Evolutionary conservation across 2,888 invertebrate genomes (phyloP), one percentile per base, ranked within the genome.

Genomic region (Acleris sparsana): DNA sequence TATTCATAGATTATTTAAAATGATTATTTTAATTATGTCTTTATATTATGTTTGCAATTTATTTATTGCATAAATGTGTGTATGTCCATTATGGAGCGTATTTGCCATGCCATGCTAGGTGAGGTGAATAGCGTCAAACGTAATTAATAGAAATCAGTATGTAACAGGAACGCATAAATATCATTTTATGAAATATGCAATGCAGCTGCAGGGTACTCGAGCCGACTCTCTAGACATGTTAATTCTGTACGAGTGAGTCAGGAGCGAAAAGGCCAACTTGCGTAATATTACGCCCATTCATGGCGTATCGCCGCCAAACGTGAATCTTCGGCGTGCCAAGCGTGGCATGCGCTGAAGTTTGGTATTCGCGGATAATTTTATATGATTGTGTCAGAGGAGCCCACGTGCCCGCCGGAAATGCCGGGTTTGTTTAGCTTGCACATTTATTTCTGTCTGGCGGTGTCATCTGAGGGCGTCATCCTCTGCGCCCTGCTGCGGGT

Each of bases 381-480:
- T 83, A 84, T 74, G 82, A 88, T 86, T 89, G 83, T 87, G 88
- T 85, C 86, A 86, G 82, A 75, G 73, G 82, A 75, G 73, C 75
- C 77, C 80, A 85, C 82, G 82, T 85, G 85, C 76, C 79, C 84
- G 84, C 83, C 90, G 91, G 92, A 90, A 91, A 90, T 87, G 82
- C 86, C 85, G 73, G 83, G 82, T 87, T 88, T 91, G 89, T 92
- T 90, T 90, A 86, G 86, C 75, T 86, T 89, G 88, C 89, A 83
- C 78, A 89, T 86, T 91, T 92, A 92, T 92, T 92, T 92, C 80
- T 82, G 87, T 85, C 84, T 80, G 78, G 75, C 83, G 79, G 84
- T 89, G 90, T 89, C 88, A 89, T 86, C 86, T 86, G 86, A 78
- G 85, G 82, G 85, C 88, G 87, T 89, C 88, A 89, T 87, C 86